Evolutionary conservation across 1,140 invertebrate species (phyloP).

Genomic region (Apis cerana): DNA sequence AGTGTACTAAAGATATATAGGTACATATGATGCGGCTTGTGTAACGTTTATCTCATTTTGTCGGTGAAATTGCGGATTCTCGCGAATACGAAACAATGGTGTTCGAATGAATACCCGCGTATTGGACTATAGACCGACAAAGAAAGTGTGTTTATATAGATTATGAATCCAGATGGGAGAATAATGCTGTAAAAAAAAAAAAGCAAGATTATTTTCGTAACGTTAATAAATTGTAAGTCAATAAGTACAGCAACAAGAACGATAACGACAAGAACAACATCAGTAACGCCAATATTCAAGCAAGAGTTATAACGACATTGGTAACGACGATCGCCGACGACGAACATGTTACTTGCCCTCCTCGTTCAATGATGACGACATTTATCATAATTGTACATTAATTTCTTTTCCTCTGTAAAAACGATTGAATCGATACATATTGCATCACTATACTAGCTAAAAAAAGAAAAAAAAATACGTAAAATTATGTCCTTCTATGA

Average conservation of each 20-base stretch:
- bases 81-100: not conserved
- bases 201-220: conserved; percentile 80
- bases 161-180: conserved; percentile 65
- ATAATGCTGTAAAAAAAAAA: conserved; percentile 65
- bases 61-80: conserved; percentile 16
- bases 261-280: not conserved
- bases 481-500: not conserved
- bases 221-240: conserved; percentile 78
- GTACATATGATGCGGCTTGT: not conserved
- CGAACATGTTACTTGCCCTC: not conserved
- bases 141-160: conserved; percentile 59
- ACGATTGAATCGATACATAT: not conserved
- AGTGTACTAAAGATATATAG: not conserved
- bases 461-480: not conserved
- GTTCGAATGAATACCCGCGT: not conserved
- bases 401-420: not conserved
- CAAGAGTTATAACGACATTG: not conserved
- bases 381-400: not conserved
- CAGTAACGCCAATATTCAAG: not conserved
- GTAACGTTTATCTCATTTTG: conserved; percentile 25
- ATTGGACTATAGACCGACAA: conserved; percentile 21
- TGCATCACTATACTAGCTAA: not conserved
- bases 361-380: not conserved
- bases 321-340: not conserved
- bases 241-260: conserved; percentile 64